Evolutionary conservation across 2,888 invertebrate species (phyloP), one percentile per base, ranked within the genome.

Genomic region (Meteorus cinctellus): DNA sequence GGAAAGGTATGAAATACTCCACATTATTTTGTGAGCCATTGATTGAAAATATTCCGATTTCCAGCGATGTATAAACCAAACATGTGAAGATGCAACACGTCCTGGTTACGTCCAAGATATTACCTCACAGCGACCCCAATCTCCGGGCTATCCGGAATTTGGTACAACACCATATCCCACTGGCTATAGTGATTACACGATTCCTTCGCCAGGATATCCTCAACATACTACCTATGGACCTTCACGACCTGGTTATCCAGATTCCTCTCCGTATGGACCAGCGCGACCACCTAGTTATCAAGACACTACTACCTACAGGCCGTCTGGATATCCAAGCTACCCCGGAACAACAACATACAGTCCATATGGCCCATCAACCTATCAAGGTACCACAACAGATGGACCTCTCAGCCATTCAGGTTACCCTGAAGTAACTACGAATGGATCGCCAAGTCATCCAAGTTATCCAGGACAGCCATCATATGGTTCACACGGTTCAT

Each of bases 51-150:
- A 29, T 48, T 63, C 65, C 51, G 14, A 16, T 55, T 73, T 63
- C 12, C 14, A 73, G 73, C 66, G 67, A 29, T 73, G 73, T 5
- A 67, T 73, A 66, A 73, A 73, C 27, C 66, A 59, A 10, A 73
- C 67, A 10, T 73, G 73, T 67, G 71, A 71, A 45, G 62, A 71
- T n/a, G 62, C 71, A 41, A 62, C 19, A 27, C 34, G 66, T 24
- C 73, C 45, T 24, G 45, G 12, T 34, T 59, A 24, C 59, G 10
- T 24, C 3, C 16, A 16, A 19, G 41, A 14, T 19, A 29, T n/a
- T 29, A 31, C 29, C 4, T 24, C 65, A 41, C 65, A 31, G 19
- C 65, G 16, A 1, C 65, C 65, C 16, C 67, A 36, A 12, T 10
- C 10, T 41, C 65, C 16, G 0, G 16, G 27, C 29, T 29, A 8